A percentile compares a stretch with the other conserved stretches of the same genome.
phyloP scores from a whole-genome alignment of 92 coral and sea anemone genomes.

The Palythoa heliodiscus region DNA sequence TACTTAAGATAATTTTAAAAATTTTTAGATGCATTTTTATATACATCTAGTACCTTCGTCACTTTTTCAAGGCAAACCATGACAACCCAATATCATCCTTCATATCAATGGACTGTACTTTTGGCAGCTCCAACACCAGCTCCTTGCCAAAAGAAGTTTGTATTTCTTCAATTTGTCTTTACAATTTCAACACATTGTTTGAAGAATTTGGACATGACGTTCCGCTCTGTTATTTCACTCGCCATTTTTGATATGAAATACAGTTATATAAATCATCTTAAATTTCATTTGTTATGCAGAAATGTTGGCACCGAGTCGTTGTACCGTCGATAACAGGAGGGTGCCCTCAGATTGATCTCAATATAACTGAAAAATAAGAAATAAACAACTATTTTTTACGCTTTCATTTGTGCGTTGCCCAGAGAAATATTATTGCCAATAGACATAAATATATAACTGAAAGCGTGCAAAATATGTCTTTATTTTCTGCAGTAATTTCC shows the following conservation, averaged over 20 bases:
- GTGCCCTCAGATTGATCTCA: no score
- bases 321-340: no score
- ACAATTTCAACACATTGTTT: constrained; percentile 4
- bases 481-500: neutral
- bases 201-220: neutral
- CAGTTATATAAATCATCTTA: constrained; percentile 13
- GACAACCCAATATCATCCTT: constrained; percentile 20
- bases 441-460: neutral
- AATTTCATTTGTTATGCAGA: no score
- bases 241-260: neutral
- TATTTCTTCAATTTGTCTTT: constrained; percentile 3
- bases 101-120: neutral
- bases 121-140: constrained; percentile 12
- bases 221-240: neutral
- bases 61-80: constrained; percentile 26
- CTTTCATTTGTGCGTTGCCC: neutral
- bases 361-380: no score
- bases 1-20: neutral
- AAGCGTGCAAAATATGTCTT: constrained; percentile 23
- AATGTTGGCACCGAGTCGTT: no score
- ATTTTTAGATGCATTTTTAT: neutral
- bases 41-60: neutral
- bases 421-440: neutral
- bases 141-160: neutral
- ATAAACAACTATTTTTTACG: no score